phyloP scores from a whole-genome alignment of 2,888 invertebrate genomes.

The Zaprionus lineosus region DNA sequence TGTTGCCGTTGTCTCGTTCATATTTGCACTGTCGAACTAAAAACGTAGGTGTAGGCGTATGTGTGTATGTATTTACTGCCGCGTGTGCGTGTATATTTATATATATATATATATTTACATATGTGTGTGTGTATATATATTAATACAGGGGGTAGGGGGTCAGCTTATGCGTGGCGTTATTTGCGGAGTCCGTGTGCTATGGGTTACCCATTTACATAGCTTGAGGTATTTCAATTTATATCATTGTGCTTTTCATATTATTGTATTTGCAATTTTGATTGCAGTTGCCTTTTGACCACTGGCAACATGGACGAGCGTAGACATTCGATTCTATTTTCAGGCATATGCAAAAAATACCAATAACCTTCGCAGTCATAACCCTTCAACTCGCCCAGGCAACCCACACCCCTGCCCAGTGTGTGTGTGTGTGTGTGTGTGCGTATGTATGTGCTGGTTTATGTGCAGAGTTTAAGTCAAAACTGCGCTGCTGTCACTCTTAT shows the following conservation, averaged over 20 bases:
- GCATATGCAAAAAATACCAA: slow-evolving; percentile 60
- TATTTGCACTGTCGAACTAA: slow-evolving; percentile 39
- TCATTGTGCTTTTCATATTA: slow-evolving; percentile 79
- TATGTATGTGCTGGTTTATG: no score
- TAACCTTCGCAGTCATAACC: no score
- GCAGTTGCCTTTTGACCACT: slow-evolving; percentile 70
- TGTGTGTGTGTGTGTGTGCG: no score
- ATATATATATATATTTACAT: background rate
- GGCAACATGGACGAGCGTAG: slow-evolving; percentile 31
- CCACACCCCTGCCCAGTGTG: background rate
- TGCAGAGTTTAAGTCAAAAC: no score
- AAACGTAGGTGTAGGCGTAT: slow-evolving; percentile 31
- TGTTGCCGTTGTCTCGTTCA: slow-evolving; percentile 38
- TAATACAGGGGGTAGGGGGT: background rate
- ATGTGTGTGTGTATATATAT: slow-evolving; percentile 37
- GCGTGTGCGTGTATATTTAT: background rate
- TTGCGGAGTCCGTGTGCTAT: slow-evolving; percentile 12
- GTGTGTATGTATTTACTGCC: no score
- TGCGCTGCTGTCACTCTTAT: slow-evolving; percentile 23
- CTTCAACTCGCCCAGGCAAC: no score
- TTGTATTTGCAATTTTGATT: slow-evolving; percentile 78
- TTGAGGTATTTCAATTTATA: slow-evolving; percentile 78
- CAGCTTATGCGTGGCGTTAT: background rate
- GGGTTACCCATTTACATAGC: slow-evolving; percentile 70
- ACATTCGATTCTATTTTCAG: slow-evolving; percentile 30